phyloP scores from a whole-genome alignment of 2,113 vertebrate genomes.

The Raja brachyura region DNA sequence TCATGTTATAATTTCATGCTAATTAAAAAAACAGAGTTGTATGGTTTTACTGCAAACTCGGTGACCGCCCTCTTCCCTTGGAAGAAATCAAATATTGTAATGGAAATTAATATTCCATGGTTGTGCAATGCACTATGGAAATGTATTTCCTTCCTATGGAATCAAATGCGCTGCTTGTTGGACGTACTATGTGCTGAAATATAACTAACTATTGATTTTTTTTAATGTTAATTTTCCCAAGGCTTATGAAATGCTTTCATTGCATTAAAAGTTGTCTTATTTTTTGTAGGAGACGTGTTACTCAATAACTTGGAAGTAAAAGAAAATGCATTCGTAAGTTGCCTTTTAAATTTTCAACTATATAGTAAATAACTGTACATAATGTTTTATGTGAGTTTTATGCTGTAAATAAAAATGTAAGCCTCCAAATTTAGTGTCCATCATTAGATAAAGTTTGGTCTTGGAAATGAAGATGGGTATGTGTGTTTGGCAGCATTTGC shows the following conservation, averaged over 20 bases:
- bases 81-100: too few relatives aligned
- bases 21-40: too few relatives aligned
- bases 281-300: slow-evolving; percentile 72
- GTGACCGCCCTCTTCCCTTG: too few relatives aligned
- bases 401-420: neutral
- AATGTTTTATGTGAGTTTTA: neutral
- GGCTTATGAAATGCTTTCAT: neutral
- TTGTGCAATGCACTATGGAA: too few relatives aligned
- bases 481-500: neutral
- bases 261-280: neutral
- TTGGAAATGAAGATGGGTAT: neutral
- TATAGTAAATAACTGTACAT: neutral
- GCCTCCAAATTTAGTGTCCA: neutral
- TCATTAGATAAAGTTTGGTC: neutral
- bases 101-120: too few relatives aligned
- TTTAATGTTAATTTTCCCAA: too few relatives aligned
- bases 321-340: slow-evolving; percentile 94
- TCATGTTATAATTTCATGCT: too few relatives aligned
- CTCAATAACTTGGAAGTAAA: slow-evolving; percentile 91
- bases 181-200: too few relatives aligned
- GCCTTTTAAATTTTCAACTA: slow-evolving; percentile 22
- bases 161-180: too few relatives aligned
- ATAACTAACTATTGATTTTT: too few relatives aligned
- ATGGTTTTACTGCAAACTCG: too few relatives aligned
- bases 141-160: too few relatives aligned